Percentiles rank a stretch among this genome's conserved stretches.
Conservation (phyloP, 2,888 invertebrate genomes). For the Drosophila testacea region DNA sequence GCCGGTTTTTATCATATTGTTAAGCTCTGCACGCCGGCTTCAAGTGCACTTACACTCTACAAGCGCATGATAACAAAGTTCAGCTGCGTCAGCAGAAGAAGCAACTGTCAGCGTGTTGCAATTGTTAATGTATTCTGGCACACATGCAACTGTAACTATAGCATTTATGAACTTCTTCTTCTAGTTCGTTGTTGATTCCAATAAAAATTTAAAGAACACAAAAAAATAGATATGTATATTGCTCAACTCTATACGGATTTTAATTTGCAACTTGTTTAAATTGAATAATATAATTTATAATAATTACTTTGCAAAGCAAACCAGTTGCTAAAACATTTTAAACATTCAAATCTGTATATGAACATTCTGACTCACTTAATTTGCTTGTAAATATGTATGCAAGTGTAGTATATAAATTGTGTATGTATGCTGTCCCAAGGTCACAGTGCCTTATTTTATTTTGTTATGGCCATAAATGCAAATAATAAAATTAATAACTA, state of each 20-base stretch:
- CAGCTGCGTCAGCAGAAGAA: constrained; percentile 32
- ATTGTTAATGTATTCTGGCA: neutral
- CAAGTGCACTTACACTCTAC: constrained; percentile 30
- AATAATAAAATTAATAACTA: constrained; percentile 54
- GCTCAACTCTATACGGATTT: neutral
- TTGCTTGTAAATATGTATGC: constrained; percentile 2
- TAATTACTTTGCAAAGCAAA: constrained; percentile 40
- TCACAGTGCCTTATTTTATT: constrained; percentile 25
- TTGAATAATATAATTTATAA: constrained; percentile 38
- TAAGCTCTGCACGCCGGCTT: constrained; percentile 45
- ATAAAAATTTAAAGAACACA: neutral
- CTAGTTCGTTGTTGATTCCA: no score
- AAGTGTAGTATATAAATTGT: constrained; percentile 1
- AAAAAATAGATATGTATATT: neutral
- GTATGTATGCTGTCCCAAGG: constrained; percentile 27
- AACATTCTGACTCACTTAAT: constrained; percentile 35
- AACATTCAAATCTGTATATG: neutral
- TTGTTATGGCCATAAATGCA: constrained; percentile 53
- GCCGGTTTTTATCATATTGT: constrained; percentile 40
- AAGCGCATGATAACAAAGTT: constrained; percentile 46
- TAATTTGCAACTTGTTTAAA: constrained; percentile 33
- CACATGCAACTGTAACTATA: neutral
- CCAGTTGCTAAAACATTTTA: constrained; percentile 38
- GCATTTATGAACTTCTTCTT: neutral
- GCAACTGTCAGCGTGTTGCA: constrained; percentile 25